Evolutionary conservation across 2,888 invertebrate species (phyloP).

Genomic region (Thymelicus lineola): DNA sequence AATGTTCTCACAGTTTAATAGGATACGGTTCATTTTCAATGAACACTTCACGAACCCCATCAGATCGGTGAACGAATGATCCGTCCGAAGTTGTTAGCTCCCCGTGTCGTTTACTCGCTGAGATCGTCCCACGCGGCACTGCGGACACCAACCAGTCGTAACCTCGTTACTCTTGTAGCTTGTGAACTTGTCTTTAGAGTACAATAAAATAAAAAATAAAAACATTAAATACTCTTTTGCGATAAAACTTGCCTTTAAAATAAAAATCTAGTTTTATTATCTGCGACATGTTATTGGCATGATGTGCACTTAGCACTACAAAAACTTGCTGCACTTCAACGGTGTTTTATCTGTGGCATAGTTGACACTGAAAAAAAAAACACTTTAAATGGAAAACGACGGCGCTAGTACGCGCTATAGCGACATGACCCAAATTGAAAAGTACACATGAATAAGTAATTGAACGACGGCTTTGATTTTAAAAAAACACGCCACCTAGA

Average conservation of each 20-base stretch:
- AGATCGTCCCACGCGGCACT: slow-evolving; percentile 52
- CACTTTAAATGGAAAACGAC: slow-evolving; percentile 27
- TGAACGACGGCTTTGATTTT: slow-evolving; percentile 26
- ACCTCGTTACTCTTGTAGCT: slow-evolving; percentile 24
- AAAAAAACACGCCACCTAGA: slow-evolving; percentile 19
- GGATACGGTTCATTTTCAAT: slow-evolving; percentile 43
- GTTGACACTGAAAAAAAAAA: slow-evolving; percentile 34
- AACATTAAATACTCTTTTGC: neutral
- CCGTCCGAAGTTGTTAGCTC: slow-evolving; percentile 77
- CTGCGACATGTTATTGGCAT: slow-evolving; percentile 14
- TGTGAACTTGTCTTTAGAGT: slow-evolving; percentile 38
- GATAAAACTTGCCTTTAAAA: slow-evolving; percentile 19
- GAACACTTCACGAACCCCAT: slow-evolving; percentile 43
- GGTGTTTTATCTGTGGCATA: slow-evolving; percentile 34
- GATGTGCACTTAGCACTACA: slow-evolving; percentile 29
- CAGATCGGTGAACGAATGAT: slow-evolving; percentile 69
- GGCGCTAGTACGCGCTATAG: slow-evolving; percentile 30
- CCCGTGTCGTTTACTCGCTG: slow-evolving; percentile 63
- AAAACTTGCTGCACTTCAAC: slow-evolving; percentile 31
- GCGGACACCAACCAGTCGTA: slow-evolving; percentile 30
- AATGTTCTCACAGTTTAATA: slow-evolving; percentile 9
- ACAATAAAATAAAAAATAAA: slow-evolving; percentile 29
- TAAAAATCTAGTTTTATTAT: slow-evolving; percentile 24
- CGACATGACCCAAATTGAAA: slow-evolving; percentile 38
- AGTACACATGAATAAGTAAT: slow-evolving; percentile 36